phyloP scores from a whole-genome alignment of 37 sponge, comb jelly and placozoan species.

The Tethya wilhelma region DNA sequence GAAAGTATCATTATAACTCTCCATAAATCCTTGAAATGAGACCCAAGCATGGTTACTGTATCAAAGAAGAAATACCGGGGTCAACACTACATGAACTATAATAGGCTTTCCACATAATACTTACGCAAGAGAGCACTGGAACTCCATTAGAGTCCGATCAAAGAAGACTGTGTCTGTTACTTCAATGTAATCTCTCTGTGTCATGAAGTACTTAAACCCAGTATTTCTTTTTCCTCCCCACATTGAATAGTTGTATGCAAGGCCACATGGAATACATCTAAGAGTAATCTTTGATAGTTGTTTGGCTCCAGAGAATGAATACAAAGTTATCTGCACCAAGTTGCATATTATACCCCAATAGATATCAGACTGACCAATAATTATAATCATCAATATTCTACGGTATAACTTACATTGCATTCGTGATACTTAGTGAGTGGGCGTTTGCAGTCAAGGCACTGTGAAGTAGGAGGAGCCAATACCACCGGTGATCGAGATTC shows the following conservation, averaged over 20 bases:
- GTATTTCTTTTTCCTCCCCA: background rate
- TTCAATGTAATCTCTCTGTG: background rate
- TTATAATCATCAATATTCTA: background rate
- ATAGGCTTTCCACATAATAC: background rate
- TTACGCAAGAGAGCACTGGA: constrained; percentile 28
- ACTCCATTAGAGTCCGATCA: background rate
- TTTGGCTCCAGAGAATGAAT: background rate
- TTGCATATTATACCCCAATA: background rate
- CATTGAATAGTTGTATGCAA: constrained; percentile 5
- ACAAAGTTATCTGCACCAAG: background rate
- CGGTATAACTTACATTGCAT: background rate
- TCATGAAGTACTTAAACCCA: background rate
- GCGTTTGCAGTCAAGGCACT: background rate
- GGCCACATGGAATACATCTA: constrained; percentile 1
- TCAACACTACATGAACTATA: background rate
- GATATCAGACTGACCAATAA: background rate
- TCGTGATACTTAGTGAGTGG: background rate
- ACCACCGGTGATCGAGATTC: background rate
- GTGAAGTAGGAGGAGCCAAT: background rate
- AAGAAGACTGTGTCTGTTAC: constrained; percentile 12
- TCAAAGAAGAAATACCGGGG: background rate
- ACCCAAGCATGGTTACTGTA: constrained; percentile 40
- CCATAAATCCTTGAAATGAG: constrained; percentile 39
- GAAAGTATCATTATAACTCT: constrained; percentile 13
- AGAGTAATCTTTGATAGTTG: background rate